Base-by-base conservation (phyloP, 2,888 invertebrate species). In the Dichetophora obliterata region DNA sequence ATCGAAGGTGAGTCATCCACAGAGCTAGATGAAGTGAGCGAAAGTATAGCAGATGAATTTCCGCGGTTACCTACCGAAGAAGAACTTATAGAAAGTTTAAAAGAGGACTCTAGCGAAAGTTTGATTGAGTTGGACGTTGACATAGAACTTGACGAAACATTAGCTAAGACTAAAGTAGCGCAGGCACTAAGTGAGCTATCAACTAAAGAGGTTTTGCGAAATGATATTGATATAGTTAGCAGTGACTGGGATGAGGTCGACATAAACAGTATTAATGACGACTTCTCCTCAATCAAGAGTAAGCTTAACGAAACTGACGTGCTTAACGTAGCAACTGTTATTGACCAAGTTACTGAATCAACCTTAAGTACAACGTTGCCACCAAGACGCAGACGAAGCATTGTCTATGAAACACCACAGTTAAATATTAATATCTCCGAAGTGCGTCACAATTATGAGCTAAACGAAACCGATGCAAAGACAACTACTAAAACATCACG, bases 341-440 rank as follows among this genome's bases (percentile, higher is more conserved):
- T 34, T 3, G 48, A 52, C 19, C 50, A 1, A 1, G 52, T 5
- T n/a, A n/a, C 52, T 5, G 24, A 31, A 9, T 8, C n/a, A 6
- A 3, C n/a, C 19, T 19, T 75, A 59, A 19, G 57, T 14, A 5
- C 43, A 9, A 63, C 63, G 8, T 57, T 78, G 0, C n/a, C 69
- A 27, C 65, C 80, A 0, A 19, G 66, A 37, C 82, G 84, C 37
- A 83, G 82, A 74, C 76, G 78, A 52, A 85, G 87, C 80, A 75
- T 86, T 50, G 82, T 87, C 61, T 86, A 83, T 77, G 86, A 87
- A 77, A 87, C 86, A 8, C 87, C 87, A 19, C 84, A 85, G 68
- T 80, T 87, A 50, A 83, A 85, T 48, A 82, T 87, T 78, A 86
- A 79, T 73, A 87, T 87, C 75, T 82, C 86, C 76, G 86, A 87